Evolutionary conservation across 2,888 invertebrate species (phyloP).

Genomic region (Morinoia aosen): DNA sequence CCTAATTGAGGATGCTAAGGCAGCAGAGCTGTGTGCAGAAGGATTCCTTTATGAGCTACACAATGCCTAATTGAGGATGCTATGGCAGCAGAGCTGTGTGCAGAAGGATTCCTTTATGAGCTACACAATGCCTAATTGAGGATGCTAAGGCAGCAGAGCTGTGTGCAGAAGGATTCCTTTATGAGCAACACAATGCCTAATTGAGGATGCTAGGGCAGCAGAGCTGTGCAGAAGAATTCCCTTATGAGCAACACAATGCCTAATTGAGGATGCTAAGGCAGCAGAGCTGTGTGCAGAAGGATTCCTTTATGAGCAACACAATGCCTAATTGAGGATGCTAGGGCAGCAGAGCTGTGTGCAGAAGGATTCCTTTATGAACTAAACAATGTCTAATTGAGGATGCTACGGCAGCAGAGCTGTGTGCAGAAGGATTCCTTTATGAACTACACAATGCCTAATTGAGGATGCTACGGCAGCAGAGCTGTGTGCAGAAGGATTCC

Average conservation of each 20-base stretch:
- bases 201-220: background rate
- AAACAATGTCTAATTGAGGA: background rate
- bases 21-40: background rate
- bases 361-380: background rate
- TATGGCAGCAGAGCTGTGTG: background rate
- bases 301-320: background rate
- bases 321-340: background rate
- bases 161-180: too few species aligned
- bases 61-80: too few species aligned
- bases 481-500: background rate
- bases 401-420: too few species aligned
- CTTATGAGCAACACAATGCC: too few species aligned
- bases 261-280: constrained; percentile 42
- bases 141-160: too few species aligned
- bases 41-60: background rate
- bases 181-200: too few species aligned
- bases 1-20: constrained; percentile 45
- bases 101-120: background rate
- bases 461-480: background rate
- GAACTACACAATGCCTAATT: too few species aligned
- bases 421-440: too few species aligned
- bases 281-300: background rate
- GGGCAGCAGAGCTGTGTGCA: background rate
- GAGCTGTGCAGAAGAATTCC: background rate
- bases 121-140: background rate